Evolutionary conservation across 2,797 vertebrate species (phyloP).

Genomic region (Nannoperca australis): DNA sequence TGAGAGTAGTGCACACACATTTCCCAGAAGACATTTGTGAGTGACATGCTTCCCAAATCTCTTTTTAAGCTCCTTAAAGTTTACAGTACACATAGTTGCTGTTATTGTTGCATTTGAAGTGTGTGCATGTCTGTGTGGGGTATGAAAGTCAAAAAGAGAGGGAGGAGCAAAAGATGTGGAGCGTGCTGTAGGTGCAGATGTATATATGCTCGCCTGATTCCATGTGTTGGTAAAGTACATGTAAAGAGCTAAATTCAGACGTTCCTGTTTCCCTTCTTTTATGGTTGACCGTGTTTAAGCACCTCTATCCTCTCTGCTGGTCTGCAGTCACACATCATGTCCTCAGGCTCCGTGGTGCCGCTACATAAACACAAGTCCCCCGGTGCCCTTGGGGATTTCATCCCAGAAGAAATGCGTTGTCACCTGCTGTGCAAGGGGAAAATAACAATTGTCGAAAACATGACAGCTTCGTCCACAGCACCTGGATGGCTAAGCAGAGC

Average conservation of each 20-base stretch:
- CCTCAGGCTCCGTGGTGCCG: conserved; percentile 69
- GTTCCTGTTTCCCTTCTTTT: conserved; percentile 16
- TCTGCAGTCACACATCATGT: conserved; percentile 71
- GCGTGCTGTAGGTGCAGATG: not conserved
- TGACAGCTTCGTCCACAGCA: conserved; percentile 64
- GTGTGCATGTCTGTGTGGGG: not conserved
- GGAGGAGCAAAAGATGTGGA: not conserved
- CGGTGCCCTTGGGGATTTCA: conserved; percentile 68
- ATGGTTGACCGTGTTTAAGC: conserved; percentile 43
- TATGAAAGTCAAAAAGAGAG: not conserved
- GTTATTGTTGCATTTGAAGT: conserved; percentile 35
- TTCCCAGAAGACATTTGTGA: conserved; percentile 58
- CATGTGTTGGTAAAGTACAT: not conserved
- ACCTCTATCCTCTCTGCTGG: conserved; percentile 54
- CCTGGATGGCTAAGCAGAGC: conserved; percentile 52
- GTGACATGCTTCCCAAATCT: conserved; percentile 69
- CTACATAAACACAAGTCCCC: conserved; percentile 80
- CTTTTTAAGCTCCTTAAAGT: conserved; percentile 72
- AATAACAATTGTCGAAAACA: conserved; percentile 81
- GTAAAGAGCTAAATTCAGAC: conserved; percentile 4
- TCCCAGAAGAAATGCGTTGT: conserved; percentile 78
- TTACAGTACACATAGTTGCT: conserved; percentile 45
- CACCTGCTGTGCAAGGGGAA: conserved; percentile 79
- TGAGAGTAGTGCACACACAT: conserved; percentile 30
- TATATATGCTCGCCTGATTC: conserved; percentile 12